Evolutionary conservation across 2,797 vertebrate genomes (phyloP).

Genomic region (Sparus aurata): DNA sequence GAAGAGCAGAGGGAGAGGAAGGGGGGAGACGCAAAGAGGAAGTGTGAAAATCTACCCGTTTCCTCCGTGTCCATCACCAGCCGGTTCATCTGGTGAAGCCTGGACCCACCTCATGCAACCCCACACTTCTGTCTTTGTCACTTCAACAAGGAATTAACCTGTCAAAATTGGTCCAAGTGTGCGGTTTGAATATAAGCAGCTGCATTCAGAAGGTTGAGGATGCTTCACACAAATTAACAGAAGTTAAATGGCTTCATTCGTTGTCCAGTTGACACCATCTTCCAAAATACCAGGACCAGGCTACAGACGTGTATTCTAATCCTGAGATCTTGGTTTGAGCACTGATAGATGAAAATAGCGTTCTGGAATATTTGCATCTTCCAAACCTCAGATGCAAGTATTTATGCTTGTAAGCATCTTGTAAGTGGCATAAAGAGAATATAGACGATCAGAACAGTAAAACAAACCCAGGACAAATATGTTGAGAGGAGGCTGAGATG

Average conservation of each 20-base stretch:
- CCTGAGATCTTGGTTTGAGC: not conserved
- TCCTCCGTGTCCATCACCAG: conserved; percentile 64
- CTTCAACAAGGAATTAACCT: conserved; percentile 13
- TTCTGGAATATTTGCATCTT: not conserved
- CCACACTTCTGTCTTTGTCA: conserved; percentile 30
- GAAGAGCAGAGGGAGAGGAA: conserved; percentile 57
- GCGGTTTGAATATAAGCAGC: conserved; percentile 13
- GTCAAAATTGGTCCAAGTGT: conserved; percentile 22
- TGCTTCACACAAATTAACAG: not conserved
- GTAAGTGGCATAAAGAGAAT: too few species aligned
- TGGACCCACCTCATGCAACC: conserved; percentile 18
- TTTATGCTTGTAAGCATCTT: not conserved
- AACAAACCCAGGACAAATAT: not conserved
- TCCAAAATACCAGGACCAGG: not conserved
- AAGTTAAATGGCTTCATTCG: too few species aligned
- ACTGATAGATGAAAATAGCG: not conserved
- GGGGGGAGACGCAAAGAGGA: conserved; percentile 47
- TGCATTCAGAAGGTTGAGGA: not conserved
- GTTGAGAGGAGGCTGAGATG: too few species aligned
- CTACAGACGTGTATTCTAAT: not conserved
- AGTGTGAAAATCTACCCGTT: conserved; percentile 60
- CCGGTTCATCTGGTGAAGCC: conserved; percentile 38
- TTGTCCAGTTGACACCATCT: too few species aligned
- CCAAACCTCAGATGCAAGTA: not conserved
- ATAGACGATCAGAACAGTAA: not conserved